Conservation (phyloP, 2,113 vertebrate species). For the Parus major region DNA sequence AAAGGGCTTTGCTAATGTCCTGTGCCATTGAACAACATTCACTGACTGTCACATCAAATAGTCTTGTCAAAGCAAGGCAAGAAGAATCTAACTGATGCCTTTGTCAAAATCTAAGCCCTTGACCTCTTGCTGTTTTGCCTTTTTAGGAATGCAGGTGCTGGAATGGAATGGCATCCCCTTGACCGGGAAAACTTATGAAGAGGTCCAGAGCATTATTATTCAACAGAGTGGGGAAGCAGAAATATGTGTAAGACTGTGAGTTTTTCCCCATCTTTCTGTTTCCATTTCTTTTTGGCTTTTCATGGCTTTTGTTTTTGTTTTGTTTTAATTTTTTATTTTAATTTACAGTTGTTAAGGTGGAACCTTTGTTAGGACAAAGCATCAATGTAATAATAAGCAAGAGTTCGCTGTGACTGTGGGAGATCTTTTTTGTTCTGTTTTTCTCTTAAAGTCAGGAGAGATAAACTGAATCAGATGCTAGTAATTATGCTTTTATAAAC, state of each 20-base stretch:
- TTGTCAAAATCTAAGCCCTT: background rate
- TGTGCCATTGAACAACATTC: conserved; percentile 1
- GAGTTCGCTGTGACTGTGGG: conserved; percentile 37
- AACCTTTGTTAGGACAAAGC: conserved; percentile 69
- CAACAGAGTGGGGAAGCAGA: conserved; percentile 95
- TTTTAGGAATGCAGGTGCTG: conserved; percentile 96
- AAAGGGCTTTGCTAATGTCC: background rate
- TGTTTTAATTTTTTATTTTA: background rate
- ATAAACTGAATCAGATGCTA: conserved; percentile 19
- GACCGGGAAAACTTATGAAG: conserved; percentile 95
- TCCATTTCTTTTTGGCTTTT: conserved; percentile 79
- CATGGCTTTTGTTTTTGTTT: conserved; percentile 56
- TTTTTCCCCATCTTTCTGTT: conserved; percentile 83
- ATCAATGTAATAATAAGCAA: conserved; percentile 21
- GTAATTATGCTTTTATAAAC: conserved; percentile 7
- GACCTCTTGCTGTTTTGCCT: conserved; percentile 28
- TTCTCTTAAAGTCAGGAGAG: conserved; percentile 25
- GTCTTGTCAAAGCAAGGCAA: background rate
- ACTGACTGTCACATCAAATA: background rate
- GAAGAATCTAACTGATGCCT: background rate
- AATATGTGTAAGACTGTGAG: conserved; percentile 99
- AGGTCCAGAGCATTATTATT: conserved; percentile 91
- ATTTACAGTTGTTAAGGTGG: conserved; percentile 78
- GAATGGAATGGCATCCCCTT: conserved; percentile 95
- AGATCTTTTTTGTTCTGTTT: conserved; percentile 30